Evolutionary conservation across 2,888 invertebrate genomes (phyloP).

Genomic region (Thysanoteuthis rhombus): DNA sequence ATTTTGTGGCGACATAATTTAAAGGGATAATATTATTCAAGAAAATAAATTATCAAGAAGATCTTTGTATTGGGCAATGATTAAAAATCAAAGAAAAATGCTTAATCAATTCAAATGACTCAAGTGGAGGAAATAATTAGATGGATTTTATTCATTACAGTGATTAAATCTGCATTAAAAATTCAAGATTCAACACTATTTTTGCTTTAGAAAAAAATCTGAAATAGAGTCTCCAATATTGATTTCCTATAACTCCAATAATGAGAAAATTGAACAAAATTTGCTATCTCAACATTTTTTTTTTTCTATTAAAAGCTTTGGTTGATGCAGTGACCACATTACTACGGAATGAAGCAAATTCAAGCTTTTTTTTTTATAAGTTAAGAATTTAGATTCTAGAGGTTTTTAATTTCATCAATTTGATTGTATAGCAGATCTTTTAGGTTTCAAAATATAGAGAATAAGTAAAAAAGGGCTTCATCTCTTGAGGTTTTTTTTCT

Average conservation of each 20-base stretch:
- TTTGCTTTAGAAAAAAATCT: background rate
- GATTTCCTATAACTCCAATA: background rate
- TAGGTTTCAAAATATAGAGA: background rate
- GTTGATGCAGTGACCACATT: background rate
- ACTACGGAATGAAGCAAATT: no score
- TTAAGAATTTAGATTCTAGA: background rate
- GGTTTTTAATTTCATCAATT: background rate
- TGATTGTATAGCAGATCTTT: background rate
- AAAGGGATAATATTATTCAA: background rate
- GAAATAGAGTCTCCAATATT: background rate
- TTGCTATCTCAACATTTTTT: background rate
- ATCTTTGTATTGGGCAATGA: background rate
- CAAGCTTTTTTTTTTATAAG: background rate
- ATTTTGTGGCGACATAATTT: background rate
- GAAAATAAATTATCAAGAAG: background rate
- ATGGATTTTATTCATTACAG: background rate
- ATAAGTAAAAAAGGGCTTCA: background rate
- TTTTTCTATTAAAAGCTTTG: background rate
- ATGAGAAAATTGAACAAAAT: background rate
- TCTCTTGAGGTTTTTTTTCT: background rate
- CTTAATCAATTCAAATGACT: background rate
- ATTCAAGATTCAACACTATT: background rate
- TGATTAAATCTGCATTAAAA: background rate
- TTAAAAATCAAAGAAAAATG: background rate
- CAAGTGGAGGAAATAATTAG: background rate